Percentiles rank a stretch among this genome's conserved stretches.
phyloP scores from a whole-genome alignment of 2,888 invertebrate species.

The Megaustenia siamemsis region DNA sequence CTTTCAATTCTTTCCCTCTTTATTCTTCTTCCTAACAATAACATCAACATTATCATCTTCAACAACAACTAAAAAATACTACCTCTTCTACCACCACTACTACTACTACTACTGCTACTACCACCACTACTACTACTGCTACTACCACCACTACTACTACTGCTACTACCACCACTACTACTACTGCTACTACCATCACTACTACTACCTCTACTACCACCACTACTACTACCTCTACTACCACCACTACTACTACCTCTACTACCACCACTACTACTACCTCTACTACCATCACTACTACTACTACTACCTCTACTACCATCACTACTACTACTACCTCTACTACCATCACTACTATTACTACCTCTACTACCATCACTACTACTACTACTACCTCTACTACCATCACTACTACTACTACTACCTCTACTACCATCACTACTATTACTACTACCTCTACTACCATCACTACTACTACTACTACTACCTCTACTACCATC shows the following conservation, averaged over 20 bases:
- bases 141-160: background rate
- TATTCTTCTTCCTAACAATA: background rate
- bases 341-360: background rate
- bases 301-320: background rate
- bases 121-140: background rate
- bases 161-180: background rate
- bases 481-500: slow-evolving; percentile 9
- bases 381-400: slow-evolving; percentile 30
- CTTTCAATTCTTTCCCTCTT: background rate
- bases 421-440: slow-evolving; percentile 35
- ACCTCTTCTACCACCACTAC: background rate
- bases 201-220: background rate
- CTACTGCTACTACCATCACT: background rate
- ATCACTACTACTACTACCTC: background rate
- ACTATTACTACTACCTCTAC: slow-evolving; percentile 31
- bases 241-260: background rate
- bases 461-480: slow-evolving; percentile 45
- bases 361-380: no score
- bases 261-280: slow-evolving; percentile 1
- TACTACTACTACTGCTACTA: background rate
- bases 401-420: slow-evolving; percentile 33
- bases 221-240: background rate
- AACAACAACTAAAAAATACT: no score
- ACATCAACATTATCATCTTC: no score
- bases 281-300: background rate